Evolutionary conservation across 2,888 invertebrate genomes (phyloP), one percentile per base, ranked within the genome.

Genomic region (Eupsilia transversa): DNA sequence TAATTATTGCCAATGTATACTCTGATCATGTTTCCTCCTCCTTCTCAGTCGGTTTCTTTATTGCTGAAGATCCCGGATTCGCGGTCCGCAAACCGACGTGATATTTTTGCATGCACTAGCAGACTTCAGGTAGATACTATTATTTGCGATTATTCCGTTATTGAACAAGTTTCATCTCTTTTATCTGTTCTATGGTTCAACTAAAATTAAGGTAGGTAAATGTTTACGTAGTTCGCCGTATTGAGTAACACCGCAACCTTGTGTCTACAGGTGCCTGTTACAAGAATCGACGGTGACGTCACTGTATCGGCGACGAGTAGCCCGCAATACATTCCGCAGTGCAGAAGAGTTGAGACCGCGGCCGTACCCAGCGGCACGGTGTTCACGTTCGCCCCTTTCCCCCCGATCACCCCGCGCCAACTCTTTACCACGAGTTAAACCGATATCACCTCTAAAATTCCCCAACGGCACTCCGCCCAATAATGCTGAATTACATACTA

Each of bases 261-360:
- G 46, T 74, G 54, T 59, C 86, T 89, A n/a, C 90, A 96, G 96
- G 76, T 96, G 96, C 78, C 88, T 96, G 12, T 90, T 96, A 52
- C 96, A 96, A 91, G 96, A 96, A 82, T 87, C 94, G 0, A 90
- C 93, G 54, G 88, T 92, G 73, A 92, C 94, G 17, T 93, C 95
- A 2, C 82, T 96, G 20, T 95, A 91, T 84, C 90, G 94, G 35
- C 90, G 94, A n/a, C 92, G 96, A 5, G 91, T 91, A 52, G 91
- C 89, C 6, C 93, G 94, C 7, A 91, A 88, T 46, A 91, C 94
- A 0, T 94, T 95, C 86, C 93, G 95, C 72, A 96, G 95, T 70
- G 92, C 94, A 35, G 96, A 96, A 79, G 96, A 96, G 74, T 86
- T 96, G 4, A 91, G 96, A 9, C 86, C 91, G 43, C 91, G 95